These are phyloP conservation scores for Watersipora subatra DNA, from an alignment of 1,140 invertebrate genomes.

Conservation along the genomic window DNA sequence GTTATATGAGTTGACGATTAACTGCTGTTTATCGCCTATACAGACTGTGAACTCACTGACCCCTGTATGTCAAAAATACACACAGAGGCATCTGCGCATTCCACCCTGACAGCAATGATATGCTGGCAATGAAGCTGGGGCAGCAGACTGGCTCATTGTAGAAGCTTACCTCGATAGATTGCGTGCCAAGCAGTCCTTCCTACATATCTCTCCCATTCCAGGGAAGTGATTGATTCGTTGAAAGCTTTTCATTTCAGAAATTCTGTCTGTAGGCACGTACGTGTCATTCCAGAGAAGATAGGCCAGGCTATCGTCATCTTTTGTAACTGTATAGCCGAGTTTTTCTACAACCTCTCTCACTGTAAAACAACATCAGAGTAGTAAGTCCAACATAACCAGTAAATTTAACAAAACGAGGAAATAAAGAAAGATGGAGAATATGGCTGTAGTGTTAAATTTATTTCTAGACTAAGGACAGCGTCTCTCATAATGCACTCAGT, in stretches of 20 bases:
- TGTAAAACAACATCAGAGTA: constrained; percentile 17
- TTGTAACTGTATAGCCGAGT: constrained; percentile 24
- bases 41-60: too few relatives aligned
- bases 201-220: constrained; percentile 38
- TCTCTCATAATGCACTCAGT: background rate
- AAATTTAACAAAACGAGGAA: background rate
- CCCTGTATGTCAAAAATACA: too few relatives aligned
- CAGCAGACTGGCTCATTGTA: too few relatives aligned
- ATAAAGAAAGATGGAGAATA: background rate
- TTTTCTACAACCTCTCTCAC: constrained; percentile 31
- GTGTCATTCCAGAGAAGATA: constrained; percentile 39
- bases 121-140: too few relatives aligned
- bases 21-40: too few relatives aligned
- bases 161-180: constrained; percentile 36
- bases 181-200: constrained; percentile 36
- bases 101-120: too few relatives aligned
- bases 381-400: background rate
- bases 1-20: too few relatives aligned
- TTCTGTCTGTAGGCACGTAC: constrained; percentile 32
- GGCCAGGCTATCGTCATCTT: constrained; percentile 31
- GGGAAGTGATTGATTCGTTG: constrained; percentile 41
- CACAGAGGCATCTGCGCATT: too few relatives aligned
- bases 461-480: background rate
- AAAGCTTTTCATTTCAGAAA: constrained; percentile 36
- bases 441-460: background rate